Evolutionary conservation across 2,888 invertebrate species (phyloP).

Genomic region (Eristalinus aeneus): DNA sequence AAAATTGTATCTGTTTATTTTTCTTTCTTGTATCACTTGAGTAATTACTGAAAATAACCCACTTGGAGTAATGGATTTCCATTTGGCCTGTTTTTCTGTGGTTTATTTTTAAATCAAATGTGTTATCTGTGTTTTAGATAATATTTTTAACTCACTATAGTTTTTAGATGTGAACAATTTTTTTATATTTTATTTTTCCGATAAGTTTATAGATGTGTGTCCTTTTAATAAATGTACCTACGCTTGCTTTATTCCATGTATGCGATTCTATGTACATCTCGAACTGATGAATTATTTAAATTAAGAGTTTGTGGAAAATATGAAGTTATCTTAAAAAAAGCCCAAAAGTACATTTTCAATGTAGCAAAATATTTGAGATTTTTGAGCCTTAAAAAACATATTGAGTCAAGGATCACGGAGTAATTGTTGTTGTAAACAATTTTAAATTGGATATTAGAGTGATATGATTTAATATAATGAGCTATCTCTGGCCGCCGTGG

Average conservation of each 20-base stretch:
- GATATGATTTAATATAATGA: too few relatives aligned
- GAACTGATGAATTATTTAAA: constrained; percentile 23
- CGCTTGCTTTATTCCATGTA: constrained; percentile 41
- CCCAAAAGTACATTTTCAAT: too few relatives aligned
- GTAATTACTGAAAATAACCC: constrained; percentile 57
- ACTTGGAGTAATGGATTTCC: constrained; percentile 52
- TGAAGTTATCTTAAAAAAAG: too few relatives aligned
- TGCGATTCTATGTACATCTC: neutral
- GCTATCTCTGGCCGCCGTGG: too few relatives aligned
- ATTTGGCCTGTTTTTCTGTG: neutral
- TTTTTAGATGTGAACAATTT: constrained; percentile 17
- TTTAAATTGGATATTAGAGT: too few relatives aligned
- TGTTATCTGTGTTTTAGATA: neutral
- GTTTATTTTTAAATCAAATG: constrained; percentile 2
- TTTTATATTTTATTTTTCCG: neutral
- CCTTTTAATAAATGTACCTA: constrained; percentile 64
- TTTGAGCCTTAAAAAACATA: too few relatives aligned
- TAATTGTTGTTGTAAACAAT: too few relatives aligned
- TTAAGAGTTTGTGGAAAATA: neutral
- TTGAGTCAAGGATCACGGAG: too few relatives aligned
- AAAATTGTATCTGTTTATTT: constrained; percentile 38
- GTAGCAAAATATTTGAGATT: too few relatives aligned
- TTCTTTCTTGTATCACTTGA: constrained; percentile 23
- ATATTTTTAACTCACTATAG: neutral
- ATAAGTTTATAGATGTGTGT: constrained; percentile 59